These are phyloP conservation scores for Portunus trituberculatus DNA, from an alignment of 1,140 invertebrate genomes.

Conservation along the genomic window DNA sequence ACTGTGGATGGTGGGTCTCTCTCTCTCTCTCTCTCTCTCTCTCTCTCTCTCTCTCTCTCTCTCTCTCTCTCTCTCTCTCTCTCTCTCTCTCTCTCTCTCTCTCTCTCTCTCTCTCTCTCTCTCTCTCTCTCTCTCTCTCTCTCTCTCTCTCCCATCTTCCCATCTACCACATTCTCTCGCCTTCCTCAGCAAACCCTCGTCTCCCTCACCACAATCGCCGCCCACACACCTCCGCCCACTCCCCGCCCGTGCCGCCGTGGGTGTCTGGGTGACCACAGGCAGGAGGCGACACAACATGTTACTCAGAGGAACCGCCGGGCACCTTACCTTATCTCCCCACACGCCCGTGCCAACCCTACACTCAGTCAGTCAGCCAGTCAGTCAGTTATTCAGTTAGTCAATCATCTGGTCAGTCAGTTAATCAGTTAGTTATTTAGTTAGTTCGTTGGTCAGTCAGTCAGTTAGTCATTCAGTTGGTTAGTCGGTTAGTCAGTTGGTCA, in stretches of 20 bases:
- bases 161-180: not conserved
- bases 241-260: not conserved
- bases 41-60: no score
- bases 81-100: no score
- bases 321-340: not conserved
- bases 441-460: no score
- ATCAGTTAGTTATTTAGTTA: no score
- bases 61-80: no score
- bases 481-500: no score
- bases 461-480: no score
- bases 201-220: not conserved
- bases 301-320: not conserved
- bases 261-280: slow-evolving; percentile 25
- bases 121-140: slow-evolving; percentile 18
- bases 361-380: no score
- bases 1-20: no score
- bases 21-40: no score
- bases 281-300: slow-evolving; percentile 40
- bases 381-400: no score
- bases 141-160: not conserved
- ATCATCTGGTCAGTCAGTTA: no score
- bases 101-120: not conserved
- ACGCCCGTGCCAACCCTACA: not conserved
- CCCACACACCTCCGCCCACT: not conserved
- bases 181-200: not conserved